Base-by-base conservation (phyloP, 2,888 invertebrate species). In the Himalopsyche tibetana region DNA sequence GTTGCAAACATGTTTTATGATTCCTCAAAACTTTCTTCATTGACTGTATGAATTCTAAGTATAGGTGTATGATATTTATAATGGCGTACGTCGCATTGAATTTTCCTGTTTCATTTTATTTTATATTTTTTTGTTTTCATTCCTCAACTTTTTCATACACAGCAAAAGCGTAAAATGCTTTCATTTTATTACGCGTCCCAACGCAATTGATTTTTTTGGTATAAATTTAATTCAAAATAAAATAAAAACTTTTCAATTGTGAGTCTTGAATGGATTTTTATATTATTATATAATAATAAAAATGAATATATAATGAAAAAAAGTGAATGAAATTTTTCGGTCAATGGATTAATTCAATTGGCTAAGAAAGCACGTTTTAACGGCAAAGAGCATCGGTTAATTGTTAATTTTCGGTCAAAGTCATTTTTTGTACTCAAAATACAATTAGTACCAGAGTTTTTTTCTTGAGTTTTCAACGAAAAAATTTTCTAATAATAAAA, bases 91-190 rank as follows among this genome's bases (percentile, higher is more conserved):
- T 63, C 19, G 28, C 63, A 63, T 63, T 63, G 63, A 63, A 19
- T 63, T 63, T 63, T 28, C 63, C 63, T 19, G 51, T 51, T 51
- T 15, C 51, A 51, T 51, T 51, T 51, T 51, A 51, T 15, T 28
- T 28, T 51, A 51, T 51, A n/a, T 63, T 63, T 19, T 63, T 56
- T 56, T 56, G 56, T 56, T 63, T 63, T 63, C 19, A 63, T 63
- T 63, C 8, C 28, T 63, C 63, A 4, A 63, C 15, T 63, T 63
- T 63, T 63, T 28, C 63, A 63, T 63, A 28, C 19, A 63, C 63
- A 19, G 19, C 63, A 28, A 63, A 63, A 63, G 63, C 63, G 63
- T n/a, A 19, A 63, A 63, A 63, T 63, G 63, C 63, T 63, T 63
- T 63, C 19, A 63, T 63, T 63, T 63, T 63, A 63, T 63, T 63